Evolutionary conservation across 2,113 vertebrate genomes (phyloP).

Genomic region (Hippocampus abdominalis): DNA sequence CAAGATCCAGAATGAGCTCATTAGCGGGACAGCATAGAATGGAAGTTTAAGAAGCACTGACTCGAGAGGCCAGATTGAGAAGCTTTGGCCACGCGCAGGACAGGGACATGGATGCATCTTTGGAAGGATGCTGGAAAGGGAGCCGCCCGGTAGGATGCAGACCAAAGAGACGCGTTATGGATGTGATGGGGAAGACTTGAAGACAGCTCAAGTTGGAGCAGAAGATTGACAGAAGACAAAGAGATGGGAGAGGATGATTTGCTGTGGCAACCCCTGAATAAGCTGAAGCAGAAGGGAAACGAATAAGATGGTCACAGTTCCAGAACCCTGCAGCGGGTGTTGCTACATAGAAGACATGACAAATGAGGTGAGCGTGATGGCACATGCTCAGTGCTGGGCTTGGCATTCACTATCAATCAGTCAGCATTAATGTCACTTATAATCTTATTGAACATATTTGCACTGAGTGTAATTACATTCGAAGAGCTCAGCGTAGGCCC

Average conservation of each 20-base stretch:
- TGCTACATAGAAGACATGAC: neutral
- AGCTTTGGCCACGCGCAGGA: neutral
- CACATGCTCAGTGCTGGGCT: neutral
- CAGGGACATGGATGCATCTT: too few species aligned
- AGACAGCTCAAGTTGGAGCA: neutral
- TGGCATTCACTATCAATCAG: neutral
- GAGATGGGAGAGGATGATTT: neutral
- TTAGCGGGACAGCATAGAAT: too few species aligned
- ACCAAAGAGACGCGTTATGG: too few species aligned
- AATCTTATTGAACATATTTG: neutral
- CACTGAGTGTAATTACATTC: neutral
- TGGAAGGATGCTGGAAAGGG: too few species aligned
- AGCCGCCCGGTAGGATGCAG: too few species aligned
- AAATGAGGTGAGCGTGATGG: neutral
- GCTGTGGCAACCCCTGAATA: neutral
- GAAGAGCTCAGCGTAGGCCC: neutral
- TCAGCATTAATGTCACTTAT: neutral
- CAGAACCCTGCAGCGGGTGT: neutral
- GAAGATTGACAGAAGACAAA: neutral
- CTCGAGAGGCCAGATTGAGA: neutral
- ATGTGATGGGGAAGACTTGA: too few species aligned
- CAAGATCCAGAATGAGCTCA: too few species aligned
- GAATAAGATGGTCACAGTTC: neutral
- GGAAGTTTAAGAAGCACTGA: too few species aligned
- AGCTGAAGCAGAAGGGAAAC: neutral